Percentiles rank a stretch among this genome's conserved stretches.
Evolutionary conservation across 2,113 vertebrate species (phyloP).

Genomic region (Daboia siamensis): DNA sequence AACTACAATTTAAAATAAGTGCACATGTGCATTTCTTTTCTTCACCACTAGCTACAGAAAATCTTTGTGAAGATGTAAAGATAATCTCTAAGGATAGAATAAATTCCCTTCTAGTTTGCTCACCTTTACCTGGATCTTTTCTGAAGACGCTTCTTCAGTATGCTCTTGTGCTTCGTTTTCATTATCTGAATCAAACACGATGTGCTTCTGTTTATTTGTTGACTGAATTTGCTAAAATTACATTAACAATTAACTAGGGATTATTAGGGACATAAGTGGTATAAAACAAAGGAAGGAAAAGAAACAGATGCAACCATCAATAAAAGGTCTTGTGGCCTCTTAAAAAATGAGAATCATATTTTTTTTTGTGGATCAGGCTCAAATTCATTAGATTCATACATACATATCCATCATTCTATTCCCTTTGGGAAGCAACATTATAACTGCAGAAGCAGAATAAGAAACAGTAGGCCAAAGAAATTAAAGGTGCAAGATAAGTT

Average conservation of each 20-base stretch:
- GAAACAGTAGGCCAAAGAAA: not conserved
- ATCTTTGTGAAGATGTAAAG: not conserved
- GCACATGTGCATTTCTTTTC: not conserved
- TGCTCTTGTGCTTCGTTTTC: slow-evolving; percentile 61
- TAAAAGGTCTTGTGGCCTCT: not conserved
- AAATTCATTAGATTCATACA: not conserved
- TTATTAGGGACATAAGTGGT: not conserved
- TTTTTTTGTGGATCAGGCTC: not conserved
- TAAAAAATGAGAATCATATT: not conserved
- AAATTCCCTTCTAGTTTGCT: slow-evolving; percentile 29
- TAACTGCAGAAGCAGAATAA: not conserved
- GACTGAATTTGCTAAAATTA: slow-evolving; percentile 71
- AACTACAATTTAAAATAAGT: not conserved
- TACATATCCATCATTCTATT: not conserved
- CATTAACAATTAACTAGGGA: not conserved
- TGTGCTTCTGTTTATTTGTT: slow-evolving; percentile 75
- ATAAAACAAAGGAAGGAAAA: not conserved
- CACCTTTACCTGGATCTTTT: slow-evolving; percentile 45
- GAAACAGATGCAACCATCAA: not conserved
- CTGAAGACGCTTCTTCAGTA: slow-evolving; percentile 30
- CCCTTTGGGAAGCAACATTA: not conserved
- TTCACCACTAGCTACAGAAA: not conserved
- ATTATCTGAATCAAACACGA: slow-evolving; percentile 81
- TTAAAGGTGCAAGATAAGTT: not conserved
- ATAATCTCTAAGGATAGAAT: not conserved